phyloP scores from a whole-genome alignment of 2,888 invertebrate species.

The Scaeva pyrastri region DNA sequence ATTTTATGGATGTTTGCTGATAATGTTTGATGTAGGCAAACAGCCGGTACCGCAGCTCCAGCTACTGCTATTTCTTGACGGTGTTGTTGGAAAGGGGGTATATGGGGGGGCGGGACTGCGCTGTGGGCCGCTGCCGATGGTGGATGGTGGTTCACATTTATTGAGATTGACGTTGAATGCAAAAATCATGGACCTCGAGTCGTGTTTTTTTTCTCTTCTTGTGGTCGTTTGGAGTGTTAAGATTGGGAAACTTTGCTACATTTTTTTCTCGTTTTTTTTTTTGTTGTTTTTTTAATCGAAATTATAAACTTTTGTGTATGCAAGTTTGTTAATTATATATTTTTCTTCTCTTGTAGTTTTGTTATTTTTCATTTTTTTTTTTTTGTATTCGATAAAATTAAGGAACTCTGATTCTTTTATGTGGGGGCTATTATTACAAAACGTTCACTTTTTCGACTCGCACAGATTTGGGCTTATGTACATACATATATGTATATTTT shows the following conservation, averaged over 20 bases:
- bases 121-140: background rate
- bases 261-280: constrained; percentile 23
- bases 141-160: constrained; percentile 47
- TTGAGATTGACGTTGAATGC: constrained; percentile 62
- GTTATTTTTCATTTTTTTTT: background rate
- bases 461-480: background rate
- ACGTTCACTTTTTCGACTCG: constrained; percentile 65
- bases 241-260: constrained; percentile 57
- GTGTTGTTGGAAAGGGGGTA: too few relatives aligned
- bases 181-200: constrained; percentile 53
- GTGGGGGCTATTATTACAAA: constrained; percentile 59
- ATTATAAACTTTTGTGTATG: constrained; percentile 51
- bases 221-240: constrained; percentile 49
- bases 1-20: constrained; percentile 60
- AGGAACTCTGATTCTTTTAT: constrained; percentile 50
- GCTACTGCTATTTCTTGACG: constrained; percentile 52
- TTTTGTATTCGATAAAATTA: constrained; percentile 55
- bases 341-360: constrained; percentile 18
- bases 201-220: constrained; percentile 22
- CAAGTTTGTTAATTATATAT: constrained; percentile 61
- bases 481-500: too few relatives aligned
- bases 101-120: constrained; percentile 4
- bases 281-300: constrained; percentile 7
- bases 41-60: constrained; percentile 55
- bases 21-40: constrained; percentile 65